Evolutionary conservation across 2,888 invertebrate genomes (phyloP), one percentile per base, ranked within the genome.

Genomic region (Tholera decimalis): DNA sequence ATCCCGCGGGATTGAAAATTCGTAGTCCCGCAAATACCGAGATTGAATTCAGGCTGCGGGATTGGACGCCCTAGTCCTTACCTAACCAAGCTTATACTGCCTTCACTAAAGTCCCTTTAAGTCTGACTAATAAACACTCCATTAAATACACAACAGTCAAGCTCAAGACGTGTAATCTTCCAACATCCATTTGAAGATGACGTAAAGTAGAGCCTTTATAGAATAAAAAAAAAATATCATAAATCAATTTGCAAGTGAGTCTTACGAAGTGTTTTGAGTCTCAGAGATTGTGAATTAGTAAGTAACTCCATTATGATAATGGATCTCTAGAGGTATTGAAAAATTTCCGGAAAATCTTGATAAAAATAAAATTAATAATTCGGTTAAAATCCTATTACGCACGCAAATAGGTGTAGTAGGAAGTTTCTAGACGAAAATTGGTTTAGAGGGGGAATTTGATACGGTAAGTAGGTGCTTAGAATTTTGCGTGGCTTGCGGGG

Each of bases 371-470:
- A 69, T 72, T 67, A 60, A 61, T 58, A 57, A 43, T 51, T 43
- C 43, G 37, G 39, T 37, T 51, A 53, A 54, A 67, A 82, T 80
- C 72, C 68, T 66, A 74, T 74, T 77, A 71, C 41, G 61, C 20
- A 64, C 68, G 68, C 65, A 63, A 53, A 65, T 62, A 47, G 66
- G 37, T 66, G 62, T 33, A 53, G 46, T 53, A 28, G 30, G 24
- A 66, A 71, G 54, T 75, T 79, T 75, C 68, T 76, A 30, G 33
- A 49, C 39, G 51, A 55, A 79, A 79, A 71, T 76, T 68, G 59
- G 70, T 79, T 82, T 80, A 51, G 73, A 24, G 47, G 37, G 49
- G 30, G 15, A 59, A 55, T 61, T 70, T 76, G 50, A 66, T 67
- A 70, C 50, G 63, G 57, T 56, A 63, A 56, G 59, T 55, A 57